A percentile compares a stretch with the other conserved stretches of the same genome.
Evolutionary conservation across 2,888 invertebrate genomes (phyloP).

Genomic region (Zele albiditarsus): DNA sequence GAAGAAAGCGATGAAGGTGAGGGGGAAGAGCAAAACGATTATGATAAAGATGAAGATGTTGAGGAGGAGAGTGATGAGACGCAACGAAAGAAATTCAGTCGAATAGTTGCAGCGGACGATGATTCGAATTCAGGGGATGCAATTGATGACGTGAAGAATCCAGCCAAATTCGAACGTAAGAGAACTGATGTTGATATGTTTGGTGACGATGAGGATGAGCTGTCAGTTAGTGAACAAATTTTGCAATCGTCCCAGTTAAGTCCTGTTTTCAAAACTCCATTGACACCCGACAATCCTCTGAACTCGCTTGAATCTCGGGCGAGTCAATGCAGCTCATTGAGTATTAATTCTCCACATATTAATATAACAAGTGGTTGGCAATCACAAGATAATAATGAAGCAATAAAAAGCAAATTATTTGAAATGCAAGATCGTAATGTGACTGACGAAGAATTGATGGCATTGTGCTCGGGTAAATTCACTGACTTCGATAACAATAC

Average conservation of each 20-base stretch:
- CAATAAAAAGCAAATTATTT: slow-evolving; percentile 70
- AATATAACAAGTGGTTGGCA: neutral
- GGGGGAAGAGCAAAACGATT: slow-evolving; percentile 75
- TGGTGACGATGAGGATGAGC: slow-evolving; percentile 46
- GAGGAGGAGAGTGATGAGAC: slow-evolving; percentile 48
- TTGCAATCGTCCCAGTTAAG: slow-evolving; percentile 46
- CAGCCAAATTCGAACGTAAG: slow-evolving; percentile 41
- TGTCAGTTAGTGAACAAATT: slow-evolving; percentile 46
- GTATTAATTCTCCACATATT: neutral
- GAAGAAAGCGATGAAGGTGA: slow-evolving; percentile 73
- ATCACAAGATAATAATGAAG: neutral
- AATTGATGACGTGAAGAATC: slow-evolving; percentile 11
- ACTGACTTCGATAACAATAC: slow-evolving; percentile 36
- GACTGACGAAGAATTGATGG: slow-evolving; percentile 75
- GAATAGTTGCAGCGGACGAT: slow-evolving; percentile 62
- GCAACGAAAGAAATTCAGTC: slow-evolving; percentile 54
- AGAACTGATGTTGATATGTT: slow-evolving; percentile 57
- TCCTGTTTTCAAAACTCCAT: slow-evolving; percentile 59
- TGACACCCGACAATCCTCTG: slow-evolving; percentile 30
- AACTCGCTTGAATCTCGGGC: slow-evolving; percentile 7
- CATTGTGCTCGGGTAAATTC: slow-evolving; percentile 75
- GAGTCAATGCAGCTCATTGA: neutral
- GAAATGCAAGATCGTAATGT: slow-evolving; percentile 61
- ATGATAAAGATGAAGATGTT: slow-evolving; percentile 59
- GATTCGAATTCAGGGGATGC: slow-evolving; percentile 52